Percentiles rank a stretch among this genome's conserved stretches.
Evolutionary conservation across 2,113 vertebrate genomes (phyloP).

Genomic region (Dolichotis patagonum): DNA sequence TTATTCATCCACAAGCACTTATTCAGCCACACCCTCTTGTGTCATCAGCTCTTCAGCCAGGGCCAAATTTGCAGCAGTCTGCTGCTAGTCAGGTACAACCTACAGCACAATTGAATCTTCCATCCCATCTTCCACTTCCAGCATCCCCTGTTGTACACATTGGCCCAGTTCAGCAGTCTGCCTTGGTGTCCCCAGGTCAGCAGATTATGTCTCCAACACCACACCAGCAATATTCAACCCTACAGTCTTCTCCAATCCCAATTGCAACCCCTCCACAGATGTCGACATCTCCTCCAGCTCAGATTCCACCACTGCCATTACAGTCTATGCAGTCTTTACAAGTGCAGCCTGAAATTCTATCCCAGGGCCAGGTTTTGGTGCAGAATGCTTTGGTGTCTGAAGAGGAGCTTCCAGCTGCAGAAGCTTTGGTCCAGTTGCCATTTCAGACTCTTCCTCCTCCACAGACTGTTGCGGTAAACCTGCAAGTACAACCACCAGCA

Average conservation of each 20-base stretch:
- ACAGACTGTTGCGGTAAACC: constrained; percentile 95
- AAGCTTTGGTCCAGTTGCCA: constrained; percentile 94
- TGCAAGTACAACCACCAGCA: constrained; percentile 91
- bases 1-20: constrained; percentile 89
- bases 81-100: constrained; percentile 78
- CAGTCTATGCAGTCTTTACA: constrained; percentile 92
- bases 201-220: constrained; percentile 85
- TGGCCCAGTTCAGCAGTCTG: constrained; percentile 86
- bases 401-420: constrained; percentile 92
- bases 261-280: constrained; percentile 89
- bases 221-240: constrained; percentile 85
- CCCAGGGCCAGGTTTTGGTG: constrained; percentile 90
- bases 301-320: constrained; percentile 90
- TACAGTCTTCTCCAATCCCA: constrained; percentile 86
- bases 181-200: constrained; percentile 84
- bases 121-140: constrained; percentile 85
- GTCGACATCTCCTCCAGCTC: constrained; percentile 87
- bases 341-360: constrained; percentile 91
- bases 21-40: constrained; percentile 90
- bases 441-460: constrained; percentile 94
- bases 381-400: constrained; percentile 92
- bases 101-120: constrained; percentile 81
- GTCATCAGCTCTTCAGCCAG: constrained; percentile 87
- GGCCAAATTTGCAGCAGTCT: constrained; percentile 82
- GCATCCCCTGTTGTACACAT: constrained; percentile 86